These are phyloP conservation scores for Glyptemys insculpta DNA, from an alignment of 2,797 vertebrate species.

Conservation along the genomic window DNA sequence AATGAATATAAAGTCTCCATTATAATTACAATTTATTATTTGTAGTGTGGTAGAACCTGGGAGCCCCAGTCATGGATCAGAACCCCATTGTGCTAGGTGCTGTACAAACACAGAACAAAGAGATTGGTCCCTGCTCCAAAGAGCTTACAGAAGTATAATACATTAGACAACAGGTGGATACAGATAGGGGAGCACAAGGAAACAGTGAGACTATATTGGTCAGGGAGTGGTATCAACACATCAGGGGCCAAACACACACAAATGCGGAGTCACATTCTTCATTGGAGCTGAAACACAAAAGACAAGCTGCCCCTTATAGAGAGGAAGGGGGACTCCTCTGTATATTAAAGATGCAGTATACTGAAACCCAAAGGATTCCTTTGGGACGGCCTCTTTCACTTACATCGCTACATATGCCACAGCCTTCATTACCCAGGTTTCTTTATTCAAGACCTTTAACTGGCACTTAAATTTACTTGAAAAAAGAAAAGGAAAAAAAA, in stretches of 20 bases:
- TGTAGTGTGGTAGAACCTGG: background rate
- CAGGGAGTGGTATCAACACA: background rate
- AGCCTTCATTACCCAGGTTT: background rate
- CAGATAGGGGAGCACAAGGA: rapidly evolving
- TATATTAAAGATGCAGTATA: background rate
- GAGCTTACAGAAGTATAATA: background rate
- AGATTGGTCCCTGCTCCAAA: background rate
- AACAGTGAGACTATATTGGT: background rate
- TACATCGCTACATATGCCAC: rapidly evolving
- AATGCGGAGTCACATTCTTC: background rate
- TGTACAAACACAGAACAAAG: background rate
- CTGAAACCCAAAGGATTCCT: background rate
- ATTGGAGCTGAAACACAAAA: background rate
- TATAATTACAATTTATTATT: background rate
- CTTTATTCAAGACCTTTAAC: slow-evolving; percentile 27
- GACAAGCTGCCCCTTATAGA: background rate
- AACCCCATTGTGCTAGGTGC: background rate
- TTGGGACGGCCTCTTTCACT: background rate
- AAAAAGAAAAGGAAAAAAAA: slow-evolving; percentile 14
- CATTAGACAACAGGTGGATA: background rate
- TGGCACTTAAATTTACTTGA: slow-evolving; percentile 24
- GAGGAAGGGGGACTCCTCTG: background rate
- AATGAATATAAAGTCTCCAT: background rate
- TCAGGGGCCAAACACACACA: background rate
- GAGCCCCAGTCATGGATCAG: background rate